These are phyloP conservation scores for Apis mellifera DNA, from an alignment of 1,140 invertebrate genomes.

Conservation along the genomic window DNA sequence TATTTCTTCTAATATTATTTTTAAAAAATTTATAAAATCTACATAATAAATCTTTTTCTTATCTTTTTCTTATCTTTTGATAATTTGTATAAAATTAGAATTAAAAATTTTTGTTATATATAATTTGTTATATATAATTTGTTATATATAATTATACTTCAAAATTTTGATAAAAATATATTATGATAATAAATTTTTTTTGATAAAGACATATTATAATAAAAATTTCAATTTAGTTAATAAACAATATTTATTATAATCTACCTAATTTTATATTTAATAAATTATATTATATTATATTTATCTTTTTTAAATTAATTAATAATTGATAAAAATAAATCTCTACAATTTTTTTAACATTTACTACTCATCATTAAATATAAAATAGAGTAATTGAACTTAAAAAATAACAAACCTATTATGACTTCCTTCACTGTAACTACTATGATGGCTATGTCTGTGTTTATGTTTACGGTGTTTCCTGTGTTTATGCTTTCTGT, in stretches of 20 bases:
- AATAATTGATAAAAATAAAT: no score
- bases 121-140: no score
- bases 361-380: background rate
- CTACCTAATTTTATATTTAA: no score
- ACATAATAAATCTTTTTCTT: background rate
- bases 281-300: no score
- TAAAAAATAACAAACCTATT: constrained; percentile 60
- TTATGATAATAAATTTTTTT: no score
- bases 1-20: no score
- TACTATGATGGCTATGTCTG: constrained; percentile 83
- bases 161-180: background rate
- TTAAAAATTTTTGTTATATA: background rate
- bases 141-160: background rate
- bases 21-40: no score
- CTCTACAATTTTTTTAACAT: no score
- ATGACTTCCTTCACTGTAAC: constrained; percentile 73
- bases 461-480: constrained; percentile 89
- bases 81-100: background rate
- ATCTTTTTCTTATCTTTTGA: no score
- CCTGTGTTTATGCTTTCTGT: constrained; percentile 88
- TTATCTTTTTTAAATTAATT: no score
- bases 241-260: no score
- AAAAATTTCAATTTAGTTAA: background rate
- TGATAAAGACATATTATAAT: background rate
- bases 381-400: background rate